Conservation (phyloP, 1,140 invertebrate genomes). For the Gryllus bimaculatus region DNA sequence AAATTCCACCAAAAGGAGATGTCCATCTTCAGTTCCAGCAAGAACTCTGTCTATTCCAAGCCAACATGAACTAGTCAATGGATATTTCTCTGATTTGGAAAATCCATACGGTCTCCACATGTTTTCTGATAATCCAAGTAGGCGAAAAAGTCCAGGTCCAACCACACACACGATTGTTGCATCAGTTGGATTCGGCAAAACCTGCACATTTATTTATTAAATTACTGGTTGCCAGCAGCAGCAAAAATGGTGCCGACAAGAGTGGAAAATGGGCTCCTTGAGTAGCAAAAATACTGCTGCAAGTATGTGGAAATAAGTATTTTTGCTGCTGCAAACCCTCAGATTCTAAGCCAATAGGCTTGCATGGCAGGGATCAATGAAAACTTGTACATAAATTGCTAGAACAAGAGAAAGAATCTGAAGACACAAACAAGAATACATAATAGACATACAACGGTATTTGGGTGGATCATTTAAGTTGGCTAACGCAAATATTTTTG, state of each 20-base stretch:
- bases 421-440: too few relatives aligned
- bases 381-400: too few relatives aligned
- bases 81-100: conserved; percentile 66
- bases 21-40: conserved; percentile 61
- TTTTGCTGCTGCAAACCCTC: neutral
- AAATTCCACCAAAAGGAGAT: conserved; percentile 65
- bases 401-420: too few relatives aligned
- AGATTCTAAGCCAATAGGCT: neutral
- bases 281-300: neutral
- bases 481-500: too few relatives aligned
- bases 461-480: too few relatives aligned
- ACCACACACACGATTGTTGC: conserved; percentile 61
- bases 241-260: neutral
- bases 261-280: neutral
- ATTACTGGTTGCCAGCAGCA: neutral
- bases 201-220: conserved; percentile 29
- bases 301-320: neutral
- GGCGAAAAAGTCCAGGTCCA: conserved; percentile 63
- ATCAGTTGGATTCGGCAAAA: conserved; percentile 66
- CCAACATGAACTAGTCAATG: conserved; percentile 59
- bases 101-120: conserved; percentile 74
- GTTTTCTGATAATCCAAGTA: conserved; percentile 66
- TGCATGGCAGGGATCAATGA: too few relatives aligned
- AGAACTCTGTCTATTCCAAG: conserved; percentile 62
- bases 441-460: too few relatives aligned